Evolutionary conservation across 2,797 vertebrate species (phyloP).

Genomic region (Cossypha dichroa): DNA sequence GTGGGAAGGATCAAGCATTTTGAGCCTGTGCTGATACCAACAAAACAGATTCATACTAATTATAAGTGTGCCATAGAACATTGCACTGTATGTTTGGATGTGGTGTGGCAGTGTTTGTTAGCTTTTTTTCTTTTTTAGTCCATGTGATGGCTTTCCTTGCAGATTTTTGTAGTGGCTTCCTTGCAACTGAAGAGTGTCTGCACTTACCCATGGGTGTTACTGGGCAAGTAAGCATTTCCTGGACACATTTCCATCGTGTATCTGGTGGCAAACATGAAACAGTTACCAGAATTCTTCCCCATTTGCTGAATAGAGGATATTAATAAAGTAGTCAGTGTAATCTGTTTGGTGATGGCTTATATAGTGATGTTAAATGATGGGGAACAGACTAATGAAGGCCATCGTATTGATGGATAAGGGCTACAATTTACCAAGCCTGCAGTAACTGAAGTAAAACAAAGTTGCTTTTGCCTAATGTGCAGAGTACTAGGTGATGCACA

Average conservation of each 20-base stretch:
- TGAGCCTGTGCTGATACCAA: not conserved
- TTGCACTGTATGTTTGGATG: not conserved
- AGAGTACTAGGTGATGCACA: rapidly evolving
- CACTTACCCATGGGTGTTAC: not conserved
- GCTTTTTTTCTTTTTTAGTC: no score
- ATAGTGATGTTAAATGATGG: not conserved
- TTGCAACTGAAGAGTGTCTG: not conserved
- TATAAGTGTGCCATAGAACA: not conserved
- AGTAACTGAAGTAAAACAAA: not conserved
- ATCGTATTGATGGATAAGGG: not conserved
- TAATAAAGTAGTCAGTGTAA: not conserved
- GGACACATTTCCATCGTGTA: not conserved
- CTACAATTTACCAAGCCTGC: not conserved
- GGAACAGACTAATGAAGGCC: not conserved
- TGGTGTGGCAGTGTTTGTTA: not conserved
- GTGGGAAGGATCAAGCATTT: not conserved
- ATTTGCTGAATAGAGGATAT: not conserved
- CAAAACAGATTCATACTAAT: not conserved
- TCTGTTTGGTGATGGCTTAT: not conserved
- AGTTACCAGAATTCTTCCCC: not conserved
- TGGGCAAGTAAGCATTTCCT: not conserved
- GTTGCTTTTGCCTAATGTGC: not conserved
- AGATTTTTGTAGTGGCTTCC: not conserved
- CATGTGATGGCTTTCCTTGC: not conserved
- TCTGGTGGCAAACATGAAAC: not conserved